Evolutionary conservation across 2,113 vertebrate species (phyloP).

Genomic region (Xiphophorus maculatus): DNA sequence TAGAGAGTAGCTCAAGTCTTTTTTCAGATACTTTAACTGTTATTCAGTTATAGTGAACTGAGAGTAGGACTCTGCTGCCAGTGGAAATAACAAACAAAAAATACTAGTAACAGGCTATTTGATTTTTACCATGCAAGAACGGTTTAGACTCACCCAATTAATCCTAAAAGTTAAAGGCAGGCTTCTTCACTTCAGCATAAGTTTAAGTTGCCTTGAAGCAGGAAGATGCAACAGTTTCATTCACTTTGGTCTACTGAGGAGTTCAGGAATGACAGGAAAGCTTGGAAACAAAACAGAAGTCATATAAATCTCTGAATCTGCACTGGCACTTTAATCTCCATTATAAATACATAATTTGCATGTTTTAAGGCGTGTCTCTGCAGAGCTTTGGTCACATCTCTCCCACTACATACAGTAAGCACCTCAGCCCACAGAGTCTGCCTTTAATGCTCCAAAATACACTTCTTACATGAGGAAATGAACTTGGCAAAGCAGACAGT

Average conservation of each 20-base stretch:
- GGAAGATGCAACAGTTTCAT: slow-evolving; percentile 7
- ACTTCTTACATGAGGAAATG: slow-evolving; percentile 16
- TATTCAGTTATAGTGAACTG: slow-evolving; percentile 7
- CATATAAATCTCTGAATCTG: slow-evolving; percentile 40
- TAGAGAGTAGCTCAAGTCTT: slow-evolving; percentile 3
- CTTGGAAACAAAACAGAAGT: not conserved
- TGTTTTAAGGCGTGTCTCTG: slow-evolving; percentile 49
- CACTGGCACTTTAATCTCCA: slow-evolving; percentile 42
- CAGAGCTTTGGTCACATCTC: slow-evolving; percentile 39
- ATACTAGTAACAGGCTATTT: slow-evolving; percentile 8
- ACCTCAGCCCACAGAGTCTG: slow-evolving; percentile 20
- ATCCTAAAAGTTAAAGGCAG: not conserved
- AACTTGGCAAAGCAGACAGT: slow-evolving; percentile 13
- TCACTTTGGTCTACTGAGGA: not conserved
- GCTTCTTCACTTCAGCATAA: slow-evolving; percentile 4
- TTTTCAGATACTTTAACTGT: not conserved
- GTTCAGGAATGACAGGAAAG: not conserved
- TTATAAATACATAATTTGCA: slow-evolving; percentile 47
- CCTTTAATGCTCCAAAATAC: slow-evolving; percentile 24
- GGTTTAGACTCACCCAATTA: slow-evolving; percentile 1
- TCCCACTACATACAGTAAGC: slow-evolving; percentile 1
- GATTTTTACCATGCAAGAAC: not conserved
- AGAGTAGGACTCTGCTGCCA: not conserved
- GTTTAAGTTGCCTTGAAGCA: slow-evolving; percentile 1
- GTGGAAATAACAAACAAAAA: slow-evolving; percentile 15